These are phyloP conservation scores for Mythimna albipuncta DNA, from an alignment of 2,888 invertebrate species.

Conservation along the genomic window DNA sequence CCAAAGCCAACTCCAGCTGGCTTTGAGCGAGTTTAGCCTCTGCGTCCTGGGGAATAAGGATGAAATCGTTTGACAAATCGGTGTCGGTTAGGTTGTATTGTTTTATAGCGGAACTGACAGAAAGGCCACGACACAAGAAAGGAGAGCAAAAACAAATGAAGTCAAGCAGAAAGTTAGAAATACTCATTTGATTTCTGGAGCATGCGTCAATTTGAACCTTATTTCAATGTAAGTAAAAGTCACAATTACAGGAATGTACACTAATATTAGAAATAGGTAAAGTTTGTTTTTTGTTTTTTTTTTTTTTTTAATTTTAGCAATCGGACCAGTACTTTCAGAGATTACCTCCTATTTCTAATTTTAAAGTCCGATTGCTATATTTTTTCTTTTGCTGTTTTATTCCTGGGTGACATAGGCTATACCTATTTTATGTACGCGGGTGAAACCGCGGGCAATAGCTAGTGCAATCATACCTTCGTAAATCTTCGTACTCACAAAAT, in stretches of 20 bases:
- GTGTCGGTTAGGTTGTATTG: neutral
- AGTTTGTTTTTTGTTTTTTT: too few species aligned
- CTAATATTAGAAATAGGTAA: too few species aligned
- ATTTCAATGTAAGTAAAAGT: neutral
- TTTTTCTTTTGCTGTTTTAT: too few species aligned
- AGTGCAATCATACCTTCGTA: neutral
- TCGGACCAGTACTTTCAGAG: too few species aligned
- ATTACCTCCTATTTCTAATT: too few species aligned
- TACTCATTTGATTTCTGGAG: constrained; percentile 34
- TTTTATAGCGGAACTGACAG: constrained; percentile 20
- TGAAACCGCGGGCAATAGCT: too few species aligned
- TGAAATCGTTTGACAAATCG: constrained; percentile 12
- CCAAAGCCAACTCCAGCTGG: constrained; percentile 94
- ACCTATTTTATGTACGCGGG: too few species aligned
- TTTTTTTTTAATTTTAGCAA: too few species aligned
- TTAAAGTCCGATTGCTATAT: too few species aligned
- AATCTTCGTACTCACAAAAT: neutral
- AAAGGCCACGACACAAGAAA: constrained; percentile 38
- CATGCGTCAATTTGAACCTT: constrained; percentile 1
- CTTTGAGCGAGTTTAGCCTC: constrained; percentile 94
- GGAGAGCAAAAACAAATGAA: constrained; percentile 32
- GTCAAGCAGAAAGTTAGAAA: constrained; percentile 37
- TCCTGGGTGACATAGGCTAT: too few species aligned
- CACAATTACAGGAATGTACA: neutral
- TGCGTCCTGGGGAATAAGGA: constrained; percentile 76